Conservation (phyloP, 2,113 vertebrate genomes). For the Chascanopsetta lugubris region DNA sequence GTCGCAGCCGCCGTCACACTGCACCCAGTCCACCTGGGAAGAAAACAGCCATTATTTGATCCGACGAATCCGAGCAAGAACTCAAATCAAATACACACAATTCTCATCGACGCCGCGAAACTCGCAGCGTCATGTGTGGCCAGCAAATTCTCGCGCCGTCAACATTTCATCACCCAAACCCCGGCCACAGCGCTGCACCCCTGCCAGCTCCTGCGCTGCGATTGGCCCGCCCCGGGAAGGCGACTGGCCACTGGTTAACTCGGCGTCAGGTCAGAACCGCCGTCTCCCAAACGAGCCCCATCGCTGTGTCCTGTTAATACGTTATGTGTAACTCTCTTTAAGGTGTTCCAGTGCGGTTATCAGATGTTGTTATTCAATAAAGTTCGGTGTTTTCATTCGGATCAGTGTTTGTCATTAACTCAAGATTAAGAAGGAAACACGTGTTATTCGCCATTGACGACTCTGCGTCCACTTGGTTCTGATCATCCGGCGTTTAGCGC, state of each 20-base stretch:
- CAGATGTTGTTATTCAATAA: constrained; percentile 64
- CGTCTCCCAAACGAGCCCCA: not conserved
- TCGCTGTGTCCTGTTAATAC: constrained; percentile 66
- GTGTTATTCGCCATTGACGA: not conserved
- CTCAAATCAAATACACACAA: constrained; percentile 19
- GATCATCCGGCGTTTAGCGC: constrained; percentile 1
- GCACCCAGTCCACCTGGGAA: constrained; percentile 99
- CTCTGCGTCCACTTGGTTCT: too few species aligned
- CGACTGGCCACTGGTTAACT: constrained; percentile 67
- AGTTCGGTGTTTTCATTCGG: constrained; percentile 35
- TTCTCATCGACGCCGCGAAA: not conserved
- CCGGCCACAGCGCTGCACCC: constrained; percentile 1
- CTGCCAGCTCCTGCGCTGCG: constrained; percentile 12
- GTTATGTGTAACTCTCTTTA: constrained; percentile 73
- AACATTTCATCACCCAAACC: constrained; percentile 3
- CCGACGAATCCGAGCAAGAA: too few species aligned
- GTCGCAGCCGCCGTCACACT: constrained; percentile 98
- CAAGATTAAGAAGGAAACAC: constrained; percentile 2
- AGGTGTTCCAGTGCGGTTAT: constrained; percentile 74
- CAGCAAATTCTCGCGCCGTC: not conserved
- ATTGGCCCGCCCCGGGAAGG: constrained; percentile 41
- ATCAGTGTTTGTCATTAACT: constrained; percentile 55
- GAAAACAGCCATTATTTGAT: too few species aligned
- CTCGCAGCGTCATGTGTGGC: not conserved
- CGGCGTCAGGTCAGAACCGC: not conserved